phyloP scores from a whole-genome alignment of 2,888 invertebrate genomes.

The Polydesmus complanatus region DNA sequence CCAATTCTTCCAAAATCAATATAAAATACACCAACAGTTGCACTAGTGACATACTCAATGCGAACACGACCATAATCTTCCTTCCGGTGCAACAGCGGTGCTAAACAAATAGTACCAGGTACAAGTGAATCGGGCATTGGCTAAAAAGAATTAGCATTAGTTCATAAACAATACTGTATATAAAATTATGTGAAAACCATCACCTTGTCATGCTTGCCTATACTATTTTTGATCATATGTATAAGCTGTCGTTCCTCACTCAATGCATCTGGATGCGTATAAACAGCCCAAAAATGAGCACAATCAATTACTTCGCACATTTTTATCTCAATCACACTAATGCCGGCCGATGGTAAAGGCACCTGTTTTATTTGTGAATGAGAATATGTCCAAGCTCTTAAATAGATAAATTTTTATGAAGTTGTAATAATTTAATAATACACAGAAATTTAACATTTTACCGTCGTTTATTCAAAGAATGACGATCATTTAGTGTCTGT shows the following conservation, averaged over 20 bases:
- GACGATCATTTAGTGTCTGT: too few relatives aligned
- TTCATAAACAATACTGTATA: not conserved
- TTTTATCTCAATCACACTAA: slow-evolving; percentile 2
- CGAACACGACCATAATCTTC: slow-evolving; percentile 42
- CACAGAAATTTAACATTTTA: too few relatives aligned
- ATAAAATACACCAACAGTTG: slow-evolving; percentile 46
- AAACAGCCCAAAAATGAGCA: slow-evolving; percentile 54
- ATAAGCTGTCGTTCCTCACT: not conserved
- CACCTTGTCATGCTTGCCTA: not conserved
- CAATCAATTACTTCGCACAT: slow-evolving; percentile 42
- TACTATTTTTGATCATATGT: not conserved
- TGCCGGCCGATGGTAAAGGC: not conserved
- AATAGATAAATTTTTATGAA: too few relatives aligned
- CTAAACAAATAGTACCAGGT: not conserved
- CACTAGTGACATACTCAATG: slow-evolving; percentile 35
- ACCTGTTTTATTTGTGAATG: not conserved
- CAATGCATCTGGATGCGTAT: slow-evolving; percentile 35
- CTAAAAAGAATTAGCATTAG: not conserved
- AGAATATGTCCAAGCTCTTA: not conserved
- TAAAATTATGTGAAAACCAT: not conserved
- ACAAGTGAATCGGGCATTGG: not conserved
- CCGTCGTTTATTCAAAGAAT: too few relatives aligned
- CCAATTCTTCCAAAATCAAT: slow-evolving; percentile 60
- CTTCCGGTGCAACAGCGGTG: slow-evolving; percentile 33
- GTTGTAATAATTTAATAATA: too few relatives aligned